These are phyloP conservation scores for Phymorhynchus buccinoides DNA, from an alignment of 1,140 invertebrate species.

Conservation along the genomic window DNA sequence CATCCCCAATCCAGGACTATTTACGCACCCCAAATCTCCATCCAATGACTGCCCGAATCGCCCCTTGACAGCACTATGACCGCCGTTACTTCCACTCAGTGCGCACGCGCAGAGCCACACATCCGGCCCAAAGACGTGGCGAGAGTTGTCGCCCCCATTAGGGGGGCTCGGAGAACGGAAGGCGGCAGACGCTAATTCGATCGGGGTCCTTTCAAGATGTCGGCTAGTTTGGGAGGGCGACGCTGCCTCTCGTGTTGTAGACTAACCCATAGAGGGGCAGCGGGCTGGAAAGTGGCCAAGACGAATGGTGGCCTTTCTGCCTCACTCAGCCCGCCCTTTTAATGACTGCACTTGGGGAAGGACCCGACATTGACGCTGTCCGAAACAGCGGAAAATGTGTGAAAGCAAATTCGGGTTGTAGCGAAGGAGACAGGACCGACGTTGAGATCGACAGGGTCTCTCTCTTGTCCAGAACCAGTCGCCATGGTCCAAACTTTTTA, in stretches of 20 bases:
- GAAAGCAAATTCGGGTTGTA: constrained; percentile 43
- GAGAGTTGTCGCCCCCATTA: constrained; percentile 36
- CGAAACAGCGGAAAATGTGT: constrained; percentile 36
- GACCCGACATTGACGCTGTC: constrained; percentile 36
- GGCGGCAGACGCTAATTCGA: constrained; percentile 38
- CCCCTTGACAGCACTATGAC: constrained; percentile 31
- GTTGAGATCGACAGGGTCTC: constrained; percentile 13
- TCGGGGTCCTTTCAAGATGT: constrained; percentile 41
- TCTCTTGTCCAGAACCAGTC: neutral
- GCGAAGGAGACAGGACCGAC: constrained; percentile 25
- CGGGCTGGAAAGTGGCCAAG: constrained; percentile 38
- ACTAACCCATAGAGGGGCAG: constrained; percentile 29
- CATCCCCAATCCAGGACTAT: neutral
- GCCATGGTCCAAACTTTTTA: constrained; percentile 13
- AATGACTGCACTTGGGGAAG: constrained; percentile 40
- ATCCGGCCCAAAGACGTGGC: constrained; percentile 38
- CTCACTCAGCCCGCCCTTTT: constrained; percentile 25
- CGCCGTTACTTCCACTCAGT: constrained; percentile 40
- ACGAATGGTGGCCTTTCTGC: constrained; percentile 37
- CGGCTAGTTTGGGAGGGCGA: constrained; percentile 2
- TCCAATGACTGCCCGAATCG: neutral
- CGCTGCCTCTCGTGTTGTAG: neutral
- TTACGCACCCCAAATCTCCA: constrained; percentile 22
- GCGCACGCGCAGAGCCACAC: constrained; percentile 38
- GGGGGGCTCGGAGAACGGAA: constrained; percentile 24